These are phyloP conservation scores for Philypnodon macrostomus DNA, from an alignment of 2,797 vertebrate genomes.

Conservation along the genomic window DNA sequence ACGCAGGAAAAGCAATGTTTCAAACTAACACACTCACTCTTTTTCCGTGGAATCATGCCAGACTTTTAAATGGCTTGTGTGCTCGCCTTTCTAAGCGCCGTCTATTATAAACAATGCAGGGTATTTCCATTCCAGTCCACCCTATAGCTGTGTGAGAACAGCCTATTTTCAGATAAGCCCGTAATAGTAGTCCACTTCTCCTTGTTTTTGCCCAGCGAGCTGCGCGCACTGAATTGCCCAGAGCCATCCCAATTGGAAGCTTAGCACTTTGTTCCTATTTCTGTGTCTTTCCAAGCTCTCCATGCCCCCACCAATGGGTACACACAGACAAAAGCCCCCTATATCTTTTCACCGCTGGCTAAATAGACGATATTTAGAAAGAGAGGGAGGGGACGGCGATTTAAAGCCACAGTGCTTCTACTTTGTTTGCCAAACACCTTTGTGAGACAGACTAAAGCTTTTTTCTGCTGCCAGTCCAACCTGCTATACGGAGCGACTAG, in stretches of 20 bases:
- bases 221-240: conserved; percentile 77
- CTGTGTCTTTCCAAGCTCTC: conserved; percentile 84
- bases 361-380: conserved; percentile 89
- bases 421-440: conserved; percentile 78
- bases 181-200: conserved; percentile 71
- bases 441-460: conserved; percentile 59
- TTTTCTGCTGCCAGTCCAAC: conserved; percentile 38
- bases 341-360: conserved; percentile 87
- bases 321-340: conserved; percentile 87
- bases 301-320: conserved; percentile 77
- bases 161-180: conserved; percentile 67
- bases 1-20: conserved; percentile 24
- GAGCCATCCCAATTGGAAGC: conserved; percentile 80
- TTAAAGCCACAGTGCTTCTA: conserved; percentile 84
- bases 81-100: conserved; percentile 37
- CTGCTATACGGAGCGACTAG: conserved; percentile 32
- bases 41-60: conserved; percentile 41
- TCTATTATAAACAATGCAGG: conserved; percentile 67
- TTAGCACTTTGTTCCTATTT: conserved; percentile 91
- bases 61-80: conserved; percentile 57
- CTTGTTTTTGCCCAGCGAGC: conserved; percentile 74
- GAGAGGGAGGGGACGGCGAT: conserved; percentile 84
- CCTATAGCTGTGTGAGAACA: conserved; percentile 62
- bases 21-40: conserved; percentile 41
- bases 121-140: conserved; percentile 60